Evolutionary conservation across 2,888 invertebrate genomes (phyloP), one percentile per base, ranked within the genome.

Genomic region (Rhamnusium bicolor): DNA sequence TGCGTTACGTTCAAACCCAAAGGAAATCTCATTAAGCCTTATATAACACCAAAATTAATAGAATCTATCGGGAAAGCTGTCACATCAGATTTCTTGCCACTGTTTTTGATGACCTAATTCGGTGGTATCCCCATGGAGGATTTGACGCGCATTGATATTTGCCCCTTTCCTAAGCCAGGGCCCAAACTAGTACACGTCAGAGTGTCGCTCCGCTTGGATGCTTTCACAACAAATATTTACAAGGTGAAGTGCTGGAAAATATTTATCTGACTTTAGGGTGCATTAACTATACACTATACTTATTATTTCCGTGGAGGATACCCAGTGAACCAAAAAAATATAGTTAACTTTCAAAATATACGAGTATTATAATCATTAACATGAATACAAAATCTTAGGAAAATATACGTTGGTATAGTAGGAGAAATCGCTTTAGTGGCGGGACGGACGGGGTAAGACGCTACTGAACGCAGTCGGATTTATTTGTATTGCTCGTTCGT

Each of bases 31-130:
- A 49, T 63, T 63, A 51, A 47, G n/a, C 40, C 32, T 14, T 49
- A 14, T 24, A 12, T 51, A 63, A 63, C 49, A 27, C 21, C 49
- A 12, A 63, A 63, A 63, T 61, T 46, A 61, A 61, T 49, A 63
- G 49, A 63, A 65, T 27, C 65, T 21, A 67, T 67, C 67, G 29
- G 56, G 24, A 29, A 46, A 32, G 67, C 67, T 67, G 67, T 67
- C 67, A 56, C 54, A 56, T 56, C 56, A 18, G 29, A 67, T 67
- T 56, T 56, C 56, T 67, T 67, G 40, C 47, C 7, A 24, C 54
- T 67, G 67, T 67, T 56, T 67, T 56, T 24, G 67, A 67, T 67
- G 67, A 54, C 67, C 56, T 24, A 67, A 67, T 67, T 67, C 46
- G 24, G 27, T 14, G 2, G 29, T 29, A 14, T 65, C 29, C 51